phyloP scores from a whole-genome alignment of 2,113 vertebrate species.

The Scytalopus superciliaris region DNA sequence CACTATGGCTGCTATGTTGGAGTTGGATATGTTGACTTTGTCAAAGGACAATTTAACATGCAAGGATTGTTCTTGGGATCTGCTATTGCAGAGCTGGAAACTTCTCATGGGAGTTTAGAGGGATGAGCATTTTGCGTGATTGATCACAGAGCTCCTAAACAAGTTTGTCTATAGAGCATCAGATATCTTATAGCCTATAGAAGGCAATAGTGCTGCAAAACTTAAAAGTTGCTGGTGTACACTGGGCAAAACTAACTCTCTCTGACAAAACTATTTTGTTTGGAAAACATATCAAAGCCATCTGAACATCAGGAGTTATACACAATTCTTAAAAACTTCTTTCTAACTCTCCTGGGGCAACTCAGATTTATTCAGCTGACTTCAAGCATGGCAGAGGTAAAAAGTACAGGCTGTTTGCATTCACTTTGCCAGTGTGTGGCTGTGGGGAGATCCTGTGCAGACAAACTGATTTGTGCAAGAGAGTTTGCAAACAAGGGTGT shows the following conservation, averaged over 20 bases:
- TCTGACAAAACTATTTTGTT: background rate
- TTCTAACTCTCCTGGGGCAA: background rate
- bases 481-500: background rate
- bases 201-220: background rate
- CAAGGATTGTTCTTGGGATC: background rate
- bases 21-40: background rate
- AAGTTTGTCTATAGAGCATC: background rate
- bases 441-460: background rate
- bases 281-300: slow-evolving; percentile 8
- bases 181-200: background rate
- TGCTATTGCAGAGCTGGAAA: background rate
- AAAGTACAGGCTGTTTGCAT: background rate
- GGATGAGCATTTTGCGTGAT: background rate
- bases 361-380: background rate
- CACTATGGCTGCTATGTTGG: background rate
- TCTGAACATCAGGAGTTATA: background rate
- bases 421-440: background rate
- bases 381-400: background rate
- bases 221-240: background rate
- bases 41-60: background rate
- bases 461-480: background rate
- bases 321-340: background rate
- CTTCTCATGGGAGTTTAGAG: background rate
- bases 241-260: background rate
- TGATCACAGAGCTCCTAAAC: background rate